Base-by-base conservation (phyloP, 2,797 vertebrate species). In the Rhinella marina region DNA sequence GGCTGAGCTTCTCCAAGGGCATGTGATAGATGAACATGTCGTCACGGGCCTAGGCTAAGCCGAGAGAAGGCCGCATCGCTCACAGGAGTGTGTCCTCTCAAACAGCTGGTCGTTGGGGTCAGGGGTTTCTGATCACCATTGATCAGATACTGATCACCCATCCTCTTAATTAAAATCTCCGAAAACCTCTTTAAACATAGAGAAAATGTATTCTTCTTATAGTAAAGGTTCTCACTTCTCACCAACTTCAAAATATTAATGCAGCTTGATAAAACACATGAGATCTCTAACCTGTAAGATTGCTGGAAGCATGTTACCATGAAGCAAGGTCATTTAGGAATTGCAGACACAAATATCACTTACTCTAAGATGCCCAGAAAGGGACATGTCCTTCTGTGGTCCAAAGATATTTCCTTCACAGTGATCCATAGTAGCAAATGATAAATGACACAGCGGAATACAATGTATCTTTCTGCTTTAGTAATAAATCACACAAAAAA, bases 391-490 rank as follows among this genome's bases (percentile, higher is more conserved):
- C 88, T 91, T 92, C 78, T 88, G 86, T 90, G 90, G 88, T 91
- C 82, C 88, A 85, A 88, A 84, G 89, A 11, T 64, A 86, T 84
- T 57, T 93, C 75, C 85, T 90, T 93, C 91, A 91, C 89, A 88
- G 88, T 89, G 92, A 94, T 90, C 91, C 91, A 91, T 32, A 64
- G 92, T 94, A 93, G 93, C 92, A 91, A 91, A 93, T 94, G 93
- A 95, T 94, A 93, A 94, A 94, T 94, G 91, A 92, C 90, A 90
- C 88, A 90, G 88, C 93, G 77, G 78, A 90, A 90, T 90, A 87
- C 88, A 91, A 89, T 90, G 91, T 92, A 92, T 94, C 90, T 90
- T 91, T 91, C 92, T 92, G 87, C 91, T 91, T 73, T 90, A 75
- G 90, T 91, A 93, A 95, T 94, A 94, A 95, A 93, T 94, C 92